A percentile compares a stretch with the other conserved stretches of the same genome.
These are phyloP conservation scores for Arnoldichthys spilopterus DNA, from an alignment of 2,797 vertebrate genomes.

Conservation along the genomic window DNA sequence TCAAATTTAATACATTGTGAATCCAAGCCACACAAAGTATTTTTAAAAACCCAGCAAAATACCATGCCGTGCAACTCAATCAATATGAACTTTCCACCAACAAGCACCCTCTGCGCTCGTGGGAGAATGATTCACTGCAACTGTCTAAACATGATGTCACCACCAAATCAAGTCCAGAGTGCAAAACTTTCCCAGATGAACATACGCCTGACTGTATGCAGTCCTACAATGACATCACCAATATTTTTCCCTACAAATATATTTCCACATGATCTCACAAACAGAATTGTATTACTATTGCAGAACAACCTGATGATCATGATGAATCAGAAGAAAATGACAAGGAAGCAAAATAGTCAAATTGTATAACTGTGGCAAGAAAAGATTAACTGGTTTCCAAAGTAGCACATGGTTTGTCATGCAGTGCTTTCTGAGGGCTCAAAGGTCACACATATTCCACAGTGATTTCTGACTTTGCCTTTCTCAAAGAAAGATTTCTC, in stretches of 20 bases:
- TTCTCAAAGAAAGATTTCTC: no score
- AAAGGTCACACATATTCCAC: no score
- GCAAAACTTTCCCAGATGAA: constrained; percentile 46
- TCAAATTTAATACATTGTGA: background rate
- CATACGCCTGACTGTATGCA: background rate
- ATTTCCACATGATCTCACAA: background rate
- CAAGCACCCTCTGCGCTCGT: constrained; percentile 29
- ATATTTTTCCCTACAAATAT: background rate
- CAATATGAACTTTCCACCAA: constrained; percentile 16
- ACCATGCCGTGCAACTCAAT: constrained; percentile 21
- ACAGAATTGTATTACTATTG: background rate
- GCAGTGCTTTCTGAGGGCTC: no score
- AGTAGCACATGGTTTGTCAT: no score
- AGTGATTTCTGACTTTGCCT: no score
- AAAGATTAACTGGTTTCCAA: background rate
- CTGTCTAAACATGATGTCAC: constrained; percentile 56
- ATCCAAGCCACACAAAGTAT: background rate
- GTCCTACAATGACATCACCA: background rate
- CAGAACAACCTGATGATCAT: background rate
- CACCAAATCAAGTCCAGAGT: constrained; percentile 38
- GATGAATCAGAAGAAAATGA: background rate
- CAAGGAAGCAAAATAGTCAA: background rate
- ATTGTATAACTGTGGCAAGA: background rate
- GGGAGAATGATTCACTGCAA: constrained; percentile 35
- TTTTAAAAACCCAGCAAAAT: background rate